Base-by-base conservation (phyloP, 2,797 vertebrate genomes). In the Notolabrus celidotus region DNA sequence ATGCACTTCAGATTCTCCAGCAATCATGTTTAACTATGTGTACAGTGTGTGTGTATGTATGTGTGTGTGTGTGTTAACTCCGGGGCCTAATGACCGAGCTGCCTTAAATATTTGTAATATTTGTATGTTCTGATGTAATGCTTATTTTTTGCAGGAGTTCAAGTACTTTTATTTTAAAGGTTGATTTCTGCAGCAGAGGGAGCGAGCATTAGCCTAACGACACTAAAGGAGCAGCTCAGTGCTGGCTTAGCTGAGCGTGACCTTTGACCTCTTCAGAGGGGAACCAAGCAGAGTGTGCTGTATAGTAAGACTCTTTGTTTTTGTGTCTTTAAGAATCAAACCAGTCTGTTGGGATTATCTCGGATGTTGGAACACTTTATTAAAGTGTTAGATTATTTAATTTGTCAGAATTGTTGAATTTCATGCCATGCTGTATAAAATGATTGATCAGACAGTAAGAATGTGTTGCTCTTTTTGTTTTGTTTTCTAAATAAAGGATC, bases 61-160 rank as follows among this genome's bases (percentile, higher is more conserved):
- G n/a, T n/a, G 17, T 41, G 3, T 12, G 31, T 27, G 0, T 51
- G 43, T 42, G 20, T 36, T 22, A 10, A n/a, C n/a, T n/a, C 22
- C 17, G 42, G n/a, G 11, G 51, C 61, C 67, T 58, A 50, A 73
- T 2, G 17, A 81, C 77, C 53, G n/a, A 77, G 46, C 41, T 84
- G 86, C 89, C 85, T 89, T 87, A 74, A 76, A 53, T 47, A 14
- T 57, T 67, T 73, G 14, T 25, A 46, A 65, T 42, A 39, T 29
- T 1, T 41, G 56, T 29, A 50, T 69, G 5, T 20, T n/a, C 7
- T 31, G 12, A 10, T 23, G 2, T 14, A 16, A 38, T 31, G 29
- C 29, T 0, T 0, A 3, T 29, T 5, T 31, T 50, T 69, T 50
- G 16, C 19, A 19, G 34, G n/a, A 17, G 41, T 20, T 16, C 2